Evolutionary conservation across 2,888 invertebrate genomes (phyloP).

Genomic region (Drosophila ustulata): DNA sequence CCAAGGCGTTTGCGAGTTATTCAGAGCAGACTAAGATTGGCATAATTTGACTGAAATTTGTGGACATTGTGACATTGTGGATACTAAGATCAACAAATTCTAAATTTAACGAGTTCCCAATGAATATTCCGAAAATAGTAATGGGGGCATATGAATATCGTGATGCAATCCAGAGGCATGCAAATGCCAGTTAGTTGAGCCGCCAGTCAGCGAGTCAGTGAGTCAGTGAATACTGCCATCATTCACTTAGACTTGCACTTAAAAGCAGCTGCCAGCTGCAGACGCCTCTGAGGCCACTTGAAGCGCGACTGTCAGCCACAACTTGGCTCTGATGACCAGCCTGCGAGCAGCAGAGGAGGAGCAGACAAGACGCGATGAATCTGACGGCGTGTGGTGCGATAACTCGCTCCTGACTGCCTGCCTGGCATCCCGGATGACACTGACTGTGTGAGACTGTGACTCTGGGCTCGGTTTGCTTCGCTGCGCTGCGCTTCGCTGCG

Average conservation of each 20-base stretch:
- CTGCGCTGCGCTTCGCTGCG: too few relatives aligned
- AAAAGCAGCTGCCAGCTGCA: conserved; percentile 40
- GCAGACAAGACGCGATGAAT: conserved; percentile 26
- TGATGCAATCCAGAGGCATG: conserved; percentile 2
- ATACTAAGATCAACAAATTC: too few relatives aligned
- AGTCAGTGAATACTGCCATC: conserved; percentile 35
- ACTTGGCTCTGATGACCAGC: not conserved
- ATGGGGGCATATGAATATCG: conserved; percentile 6
- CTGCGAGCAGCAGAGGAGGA: not conserved
- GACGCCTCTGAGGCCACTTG: conserved; percentile 24
- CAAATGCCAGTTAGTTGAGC: conserved; percentile 37
- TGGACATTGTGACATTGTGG: too few relatives aligned
- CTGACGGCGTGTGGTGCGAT: conserved; percentile 26
- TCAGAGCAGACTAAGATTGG: too few relatives aligned
- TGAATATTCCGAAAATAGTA: not conserved
- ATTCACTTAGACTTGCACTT: conserved; percentile 61
- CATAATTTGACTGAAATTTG: too few relatives aligned
- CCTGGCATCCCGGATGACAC: not conserved
- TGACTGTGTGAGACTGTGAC: not conserved
- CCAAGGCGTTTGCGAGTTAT: too few relatives aligned
- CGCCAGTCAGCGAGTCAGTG: conserved; percentile 25
- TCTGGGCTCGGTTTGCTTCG: too few relatives aligned
- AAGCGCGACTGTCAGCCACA: conserved; percentile 27
- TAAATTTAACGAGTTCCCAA: not conserved
- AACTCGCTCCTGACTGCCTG: conserved; percentile 9